These are phyloP conservation scores for Lasiurus borealis DNA, from an alignment of 2,113 vertebrate genomes.

Conservation along the genomic window DNA sequence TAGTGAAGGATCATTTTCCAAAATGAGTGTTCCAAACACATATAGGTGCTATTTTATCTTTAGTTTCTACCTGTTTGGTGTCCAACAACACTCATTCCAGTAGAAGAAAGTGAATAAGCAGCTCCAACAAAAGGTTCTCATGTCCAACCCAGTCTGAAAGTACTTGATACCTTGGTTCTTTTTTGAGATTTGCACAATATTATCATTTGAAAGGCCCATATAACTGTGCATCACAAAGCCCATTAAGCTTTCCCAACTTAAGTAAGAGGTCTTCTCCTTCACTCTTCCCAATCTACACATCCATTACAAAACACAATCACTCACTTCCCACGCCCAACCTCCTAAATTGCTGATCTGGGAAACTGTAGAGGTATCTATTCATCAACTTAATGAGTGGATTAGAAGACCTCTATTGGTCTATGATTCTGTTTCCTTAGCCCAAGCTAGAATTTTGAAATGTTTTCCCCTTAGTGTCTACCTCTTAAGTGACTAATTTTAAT, in stretches of 20 bases:
- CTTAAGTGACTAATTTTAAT: not conserved
- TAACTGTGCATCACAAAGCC: not conserved
- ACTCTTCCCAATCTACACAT: rapidly evolving
- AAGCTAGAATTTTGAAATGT: not conserved
- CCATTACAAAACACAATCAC: rapidly evolving
- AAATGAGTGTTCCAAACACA: not conserved
- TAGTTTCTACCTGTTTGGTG: too few species aligned
- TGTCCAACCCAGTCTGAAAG: not conserved
- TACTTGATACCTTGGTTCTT: not conserved
- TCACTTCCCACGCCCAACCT: rapidly evolving
- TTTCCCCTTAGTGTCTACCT: not conserved
- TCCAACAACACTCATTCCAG: too few species aligned
- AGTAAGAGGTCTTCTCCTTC: not conserved
- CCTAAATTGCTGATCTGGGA: not conserved
- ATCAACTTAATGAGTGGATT: not conserved
- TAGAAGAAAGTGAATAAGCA: not conserved
- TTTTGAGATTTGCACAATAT: not conserved
- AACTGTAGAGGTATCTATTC: not conserved
- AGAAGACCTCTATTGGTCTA: not conserved
- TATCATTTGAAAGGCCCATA: not conserved
- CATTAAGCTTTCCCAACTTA: not conserved
- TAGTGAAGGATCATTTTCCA: not conserved
- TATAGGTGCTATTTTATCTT: too few species aligned
- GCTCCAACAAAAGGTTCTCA: not conserved
- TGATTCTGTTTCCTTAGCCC: not conserved